Evolutionary conservation across 2,113 vertebrate genomes (phyloP), one percentile per base, ranked within the genome.

Genomic region (Pholis gunnellus): DNA sequence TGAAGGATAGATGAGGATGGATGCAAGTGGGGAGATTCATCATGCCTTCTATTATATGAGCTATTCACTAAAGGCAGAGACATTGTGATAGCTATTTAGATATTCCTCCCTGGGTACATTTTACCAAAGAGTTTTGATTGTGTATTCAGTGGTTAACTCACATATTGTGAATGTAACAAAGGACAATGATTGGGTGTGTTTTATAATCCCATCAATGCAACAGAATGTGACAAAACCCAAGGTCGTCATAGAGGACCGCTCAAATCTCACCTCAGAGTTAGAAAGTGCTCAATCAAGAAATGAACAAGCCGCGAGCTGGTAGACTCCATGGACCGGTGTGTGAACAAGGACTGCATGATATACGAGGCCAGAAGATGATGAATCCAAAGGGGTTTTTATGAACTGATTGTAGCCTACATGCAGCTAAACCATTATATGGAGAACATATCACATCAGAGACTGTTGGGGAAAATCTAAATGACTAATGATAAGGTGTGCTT

Each of bases 261-360:
- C 25, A 22, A 14, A 60, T 42, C 27, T 79, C 57, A 88, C 64
- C 48, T 83, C 48, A n/a, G 63, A 67, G 50, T 71, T 69, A 81
- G 50, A 76, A 68, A 82, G 15, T 54, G 44, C 42, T 81, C 67
- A 63, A 73, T 85, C 59, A 75, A 42, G 40, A 52, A 48, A 66
- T 82, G 4, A 69, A 80, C 75, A 65, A 72, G 72, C 57, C 1
- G 44, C 38, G 10, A 85, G 64, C 36, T 59, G 13, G 27, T 68
- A 38, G 48, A 38, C 29, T 48, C 38, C 65, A 34, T 52, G 18
- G 29, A 57, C 52, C 27, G 52, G 15, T 42, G 69, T 7, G 25
- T 66, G 44, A 68, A 20, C 46, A 80, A 71, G 13, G 27, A 71
- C 31, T 6, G 2, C 1, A 17, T 52, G 14, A 67, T 36, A n/a